Conservation (phyloP, 92 coral and sea anemone species). For the Diadumene lineata region DNA sequence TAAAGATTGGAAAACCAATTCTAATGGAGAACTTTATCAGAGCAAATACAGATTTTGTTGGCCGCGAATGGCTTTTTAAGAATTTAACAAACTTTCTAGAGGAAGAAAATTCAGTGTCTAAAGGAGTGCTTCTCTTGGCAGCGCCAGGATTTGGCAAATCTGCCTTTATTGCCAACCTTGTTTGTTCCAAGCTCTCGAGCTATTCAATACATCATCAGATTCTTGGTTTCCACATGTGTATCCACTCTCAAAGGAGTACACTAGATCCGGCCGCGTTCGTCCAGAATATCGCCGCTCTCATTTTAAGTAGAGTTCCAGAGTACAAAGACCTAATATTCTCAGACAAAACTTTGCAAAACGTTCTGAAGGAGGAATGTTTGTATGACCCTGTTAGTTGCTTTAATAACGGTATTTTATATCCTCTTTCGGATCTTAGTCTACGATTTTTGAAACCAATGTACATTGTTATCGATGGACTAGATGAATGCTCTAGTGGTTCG, state of each 20-base stretch:
- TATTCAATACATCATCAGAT: constrained; percentile 63
- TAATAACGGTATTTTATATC: constrained; percentile 66
- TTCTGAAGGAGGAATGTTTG: constrained; percentile 56
- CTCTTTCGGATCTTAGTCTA: constrained; percentile 48
- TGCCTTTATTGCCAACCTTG: constrained; percentile 67
- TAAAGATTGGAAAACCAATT: constrained; percentile 29
- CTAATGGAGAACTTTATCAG: constrained; percentile 36
- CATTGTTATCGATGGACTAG: constrained; percentile 74
- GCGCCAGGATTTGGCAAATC: constrained; percentile 94
- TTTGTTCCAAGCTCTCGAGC: constrained; percentile 82
- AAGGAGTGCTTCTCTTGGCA: constrained; percentile 57
- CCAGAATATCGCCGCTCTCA: constrained; percentile 79
- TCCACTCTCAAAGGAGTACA: constrained; percentile 63
- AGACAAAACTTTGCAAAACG: constrained; percentile 43
- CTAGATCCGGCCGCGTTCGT: constrained; percentile 75
- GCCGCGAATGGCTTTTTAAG: constrained; percentile 63
- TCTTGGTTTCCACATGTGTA: constrained; percentile 85
- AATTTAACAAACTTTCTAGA: neutral
- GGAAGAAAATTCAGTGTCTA: neutral
- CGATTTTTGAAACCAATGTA: constrained; percentile 37
- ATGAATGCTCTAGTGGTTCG: constrained; percentile 42
- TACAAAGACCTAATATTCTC: constrained; percentile 41
- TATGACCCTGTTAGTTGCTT: constrained; percentile 74
- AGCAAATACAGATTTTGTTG: constrained; percentile 54
- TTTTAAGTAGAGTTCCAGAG: constrained; percentile 48